phyloP scores from a whole-genome alignment of 2,888 invertebrate species.

The Electrophaes corylata region DNA sequence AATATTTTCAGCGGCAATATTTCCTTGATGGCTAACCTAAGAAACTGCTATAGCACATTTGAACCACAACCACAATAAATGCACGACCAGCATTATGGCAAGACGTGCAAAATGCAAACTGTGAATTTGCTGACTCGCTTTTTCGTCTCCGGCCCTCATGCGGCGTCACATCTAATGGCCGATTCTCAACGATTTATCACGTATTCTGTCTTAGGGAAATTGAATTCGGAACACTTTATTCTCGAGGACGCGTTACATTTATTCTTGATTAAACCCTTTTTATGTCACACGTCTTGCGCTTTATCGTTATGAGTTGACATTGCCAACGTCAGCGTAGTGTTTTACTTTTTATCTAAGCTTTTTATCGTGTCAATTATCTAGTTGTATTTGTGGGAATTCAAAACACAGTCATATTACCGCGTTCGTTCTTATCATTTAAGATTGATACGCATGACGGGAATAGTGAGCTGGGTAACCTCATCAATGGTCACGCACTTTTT shows the following conservation, averaged over 20 bases:
- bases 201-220: slow-evolving; percentile 74
- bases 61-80: slow-evolving; percentile 8
- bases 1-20: too few species aligned
- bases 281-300: slow-evolving; percentile 43
- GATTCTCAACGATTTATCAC: slow-evolving; percentile 79
- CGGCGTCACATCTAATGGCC: slow-evolving; percentile 74
- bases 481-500: slow-evolving; percentile 22
- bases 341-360: slow-evolving; percentile 12
- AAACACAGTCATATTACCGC: too few species aligned
- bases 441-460: too few species aligned
- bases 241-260: slow-evolving; percentile 58
- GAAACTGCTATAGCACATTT: neutral
- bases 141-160: slow-evolving; percentile 63
- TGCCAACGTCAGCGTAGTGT: slow-evolving; percentile 6
- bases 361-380: neutral
- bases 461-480: too few species aligned
- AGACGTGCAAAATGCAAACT: slow-evolving; percentile 51
- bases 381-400: neutral
- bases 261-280: slow-evolving; percentile 67
- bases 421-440: too few species aligned
- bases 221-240: slow-evolving; percentile 70
- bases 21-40: too few species aligned
- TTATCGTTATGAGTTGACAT: slow-evolving; percentile 22
- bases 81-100: slow-evolving; percentile 63
- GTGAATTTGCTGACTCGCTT: slow-evolving; percentile 57